Conservation (phyloP, 2,888 invertebrate genomes). For the Mechanitis mazaeus region DNA sequence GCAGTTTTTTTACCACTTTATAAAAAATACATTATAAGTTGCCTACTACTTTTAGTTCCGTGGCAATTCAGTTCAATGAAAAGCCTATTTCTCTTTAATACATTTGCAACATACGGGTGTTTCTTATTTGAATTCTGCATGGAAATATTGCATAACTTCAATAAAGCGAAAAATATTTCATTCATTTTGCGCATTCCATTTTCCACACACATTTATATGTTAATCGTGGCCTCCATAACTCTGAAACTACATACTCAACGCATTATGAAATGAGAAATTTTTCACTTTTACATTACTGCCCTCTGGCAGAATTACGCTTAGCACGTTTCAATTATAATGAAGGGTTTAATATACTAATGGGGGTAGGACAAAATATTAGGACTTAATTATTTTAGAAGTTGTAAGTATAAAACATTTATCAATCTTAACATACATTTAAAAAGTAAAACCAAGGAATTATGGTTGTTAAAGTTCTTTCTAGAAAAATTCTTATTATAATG, state of each 20-base stretch:
- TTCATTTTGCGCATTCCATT: constrained; percentile 32
- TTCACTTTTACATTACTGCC: constrained; percentile 48
- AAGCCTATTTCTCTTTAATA: constrained; percentile 15
- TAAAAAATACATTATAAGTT: constrained; percentile 2
- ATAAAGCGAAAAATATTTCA: constrained; percentile 30
- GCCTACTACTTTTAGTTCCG: background rate
- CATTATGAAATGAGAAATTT: constrained; percentile 41
- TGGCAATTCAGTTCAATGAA: constrained; percentile 11
- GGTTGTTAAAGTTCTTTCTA: too few species aligned
- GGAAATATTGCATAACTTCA: constrained; percentile 29
- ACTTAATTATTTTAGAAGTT: too few species aligned
- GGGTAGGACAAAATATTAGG: too few species aligned
- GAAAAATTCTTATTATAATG: too few species aligned
- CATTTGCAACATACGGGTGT: constrained; percentile 21
- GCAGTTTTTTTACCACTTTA: background rate
- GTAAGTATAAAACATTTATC: too few species aligned
- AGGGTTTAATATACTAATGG: too few species aligned
- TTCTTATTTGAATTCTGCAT: constrained; percentile 30
- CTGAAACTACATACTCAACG: constrained; percentile 39
- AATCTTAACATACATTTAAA: too few species aligned
- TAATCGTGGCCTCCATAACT: constrained; percentile 36
- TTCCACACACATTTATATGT: constrained; percentile 34
- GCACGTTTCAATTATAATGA: constrained; percentile 10
- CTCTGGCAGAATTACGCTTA: constrained; percentile 52
- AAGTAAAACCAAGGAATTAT: too few species aligned